Evolutionary conservation across 2,888 invertebrate genomes (phyloP).

Genomic region (Trichopria drosophilae): DNA sequence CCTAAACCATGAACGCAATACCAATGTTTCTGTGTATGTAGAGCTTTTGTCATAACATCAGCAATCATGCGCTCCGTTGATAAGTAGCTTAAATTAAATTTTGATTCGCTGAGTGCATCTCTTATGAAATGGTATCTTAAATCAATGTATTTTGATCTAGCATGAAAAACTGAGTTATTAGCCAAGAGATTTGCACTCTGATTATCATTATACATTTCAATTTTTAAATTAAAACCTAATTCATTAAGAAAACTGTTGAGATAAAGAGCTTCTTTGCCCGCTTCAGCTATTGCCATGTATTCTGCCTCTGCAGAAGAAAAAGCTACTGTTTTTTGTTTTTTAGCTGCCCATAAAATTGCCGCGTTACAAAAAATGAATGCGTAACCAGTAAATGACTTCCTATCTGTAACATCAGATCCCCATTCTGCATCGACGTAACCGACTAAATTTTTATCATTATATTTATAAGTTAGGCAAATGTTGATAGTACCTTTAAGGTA

Average conservation of each 20-base stretch:
- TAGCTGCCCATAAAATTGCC: slow-evolving; percentile 10
- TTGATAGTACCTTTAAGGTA: slow-evolving; percentile 15
- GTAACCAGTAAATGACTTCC: slow-evolving; percentile 12
- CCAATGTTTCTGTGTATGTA: slow-evolving; percentile 4
- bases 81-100: neutral
- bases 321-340: slow-evolving; percentile 17
- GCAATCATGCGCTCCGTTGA: slow-evolving; percentile 14
- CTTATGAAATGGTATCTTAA: slow-evolving; percentile 3
- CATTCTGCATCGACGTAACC: slow-evolving; percentile 21
- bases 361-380: slow-evolving; percentile 5
- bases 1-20: slow-evolving; percentile 4
- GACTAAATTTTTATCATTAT: neutral
- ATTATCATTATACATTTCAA: too few relatives aligned
- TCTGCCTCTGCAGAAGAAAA: slow-evolving; percentile 4
- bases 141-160: slow-evolving; percentile 9
- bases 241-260: neutral
- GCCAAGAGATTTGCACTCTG: neutral
- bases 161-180: neutral
- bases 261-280: neutral
- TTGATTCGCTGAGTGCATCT: neutral
- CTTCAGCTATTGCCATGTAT: neutral
- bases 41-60: slow-evolving; percentile 9
- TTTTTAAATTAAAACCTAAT: neutral
- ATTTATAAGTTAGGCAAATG: slow-evolving; percentile 2
- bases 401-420: slow-evolving; percentile 6